These are phyloP conservation scores for Malthinus flaveolus DNA, from an alignment of 2,888 invertebrate species.

Conservation along the genomic window DNA sequence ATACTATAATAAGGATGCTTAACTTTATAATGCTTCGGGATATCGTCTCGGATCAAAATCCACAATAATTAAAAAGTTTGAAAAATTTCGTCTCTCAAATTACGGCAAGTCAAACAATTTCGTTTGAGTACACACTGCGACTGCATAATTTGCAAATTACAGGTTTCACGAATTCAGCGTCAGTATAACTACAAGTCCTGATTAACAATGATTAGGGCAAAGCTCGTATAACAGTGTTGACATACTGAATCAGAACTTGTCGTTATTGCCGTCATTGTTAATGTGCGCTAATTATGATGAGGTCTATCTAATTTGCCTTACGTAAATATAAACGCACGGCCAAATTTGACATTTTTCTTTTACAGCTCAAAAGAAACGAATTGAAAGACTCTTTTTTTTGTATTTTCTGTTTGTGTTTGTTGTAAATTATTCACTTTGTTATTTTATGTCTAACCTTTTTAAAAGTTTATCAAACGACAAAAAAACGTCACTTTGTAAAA, in stretches of 20 bases:
- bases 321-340: not conserved
- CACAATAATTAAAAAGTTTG: not conserved
- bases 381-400: no score
- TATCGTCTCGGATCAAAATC: no score
- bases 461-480: not conserved
- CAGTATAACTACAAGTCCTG: slow-evolving; percentile 20
- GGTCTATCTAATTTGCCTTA: not conserved
- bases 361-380: no score
- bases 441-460: not conserved
- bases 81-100: not conserved
- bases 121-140: slow-evolving; percentile 1
- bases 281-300: slow-evolving; percentile 19
- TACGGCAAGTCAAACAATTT: slow-evolving; percentile 3
- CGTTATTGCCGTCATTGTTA: slow-evolving; percentile 19
- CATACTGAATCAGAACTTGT: slow-evolving; percentile 20
- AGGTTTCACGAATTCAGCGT: slow-evolving; percentile 15
- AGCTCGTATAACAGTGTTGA: slow-evolving; percentile 24
- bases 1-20: no score
- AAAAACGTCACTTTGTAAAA: slow-evolving; percentile 3
- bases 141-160: slow-evolving; percentile 17
- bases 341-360: not conserved
- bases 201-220: slow-evolving; percentile 24
- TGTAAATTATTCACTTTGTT: not conserved
- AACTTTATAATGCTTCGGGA: no score
- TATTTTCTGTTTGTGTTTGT: no score